These are phyloP conservation scores for Alexandromys fortis DNA, from an alignment of 2,113 vertebrate genomes.

Conservation along the genomic window DNA sequence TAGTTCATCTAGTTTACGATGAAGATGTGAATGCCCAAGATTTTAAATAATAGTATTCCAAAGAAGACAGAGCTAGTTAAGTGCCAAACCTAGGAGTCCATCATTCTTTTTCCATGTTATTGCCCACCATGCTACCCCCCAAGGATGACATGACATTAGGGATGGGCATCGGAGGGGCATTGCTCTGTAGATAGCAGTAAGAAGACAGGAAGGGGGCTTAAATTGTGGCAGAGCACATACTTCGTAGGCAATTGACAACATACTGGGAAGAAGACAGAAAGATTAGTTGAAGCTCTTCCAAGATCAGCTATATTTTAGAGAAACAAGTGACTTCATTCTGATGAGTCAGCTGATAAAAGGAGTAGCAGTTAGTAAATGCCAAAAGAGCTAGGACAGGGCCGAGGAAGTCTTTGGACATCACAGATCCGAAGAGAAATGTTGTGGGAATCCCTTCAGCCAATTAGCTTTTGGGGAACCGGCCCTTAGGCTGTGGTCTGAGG, in stretches of 20 bases:
- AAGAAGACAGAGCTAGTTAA: background rate
- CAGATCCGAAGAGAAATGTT: background rate
- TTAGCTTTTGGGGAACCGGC: too few species aligned
- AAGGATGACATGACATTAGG: background rate
- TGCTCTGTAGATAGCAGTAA: background rate
- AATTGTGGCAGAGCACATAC: background rate
- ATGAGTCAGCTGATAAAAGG: background rate
- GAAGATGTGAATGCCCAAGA: background rate
- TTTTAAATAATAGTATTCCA: background rate
- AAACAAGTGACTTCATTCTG: slow-evolving; percentile 11
- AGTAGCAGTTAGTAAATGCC: background rate
- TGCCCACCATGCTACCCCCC: background rate
- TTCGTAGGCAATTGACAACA: background rate
- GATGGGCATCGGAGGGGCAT: background rate
- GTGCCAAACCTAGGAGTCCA: background rate
- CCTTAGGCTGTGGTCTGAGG: too few species aligned
- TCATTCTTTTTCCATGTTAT: background rate
- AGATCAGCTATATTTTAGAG: slow-evolving; percentile 18
- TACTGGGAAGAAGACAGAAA: background rate
- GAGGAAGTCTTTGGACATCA: background rate
- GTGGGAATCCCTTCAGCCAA: too few species aligned
- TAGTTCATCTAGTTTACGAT: background rate
- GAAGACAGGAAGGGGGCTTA: background rate
- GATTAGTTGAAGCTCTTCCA: background rate
- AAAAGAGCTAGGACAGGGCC: background rate